phyloP scores from a whole-genome alignment of 2,113 vertebrate species.

The Megalops atlanticus region DNA sequence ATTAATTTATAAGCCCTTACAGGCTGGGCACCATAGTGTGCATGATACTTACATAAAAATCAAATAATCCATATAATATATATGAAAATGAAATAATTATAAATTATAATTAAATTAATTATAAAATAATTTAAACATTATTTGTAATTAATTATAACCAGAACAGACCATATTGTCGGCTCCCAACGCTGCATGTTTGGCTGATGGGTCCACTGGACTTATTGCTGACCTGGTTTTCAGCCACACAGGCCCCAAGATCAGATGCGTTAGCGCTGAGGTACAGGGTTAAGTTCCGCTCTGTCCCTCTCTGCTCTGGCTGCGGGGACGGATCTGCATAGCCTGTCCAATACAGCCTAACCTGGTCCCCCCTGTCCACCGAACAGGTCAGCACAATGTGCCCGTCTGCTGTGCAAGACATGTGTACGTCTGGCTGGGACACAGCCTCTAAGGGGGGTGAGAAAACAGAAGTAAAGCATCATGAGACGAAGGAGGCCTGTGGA shows the following conservation, averaged over 20 bases:
- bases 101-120: too few species aligned
- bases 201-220: neutral
- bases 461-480: neutral
- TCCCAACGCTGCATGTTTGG: neutral
- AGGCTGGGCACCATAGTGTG: too few species aligned
- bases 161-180: neutral
- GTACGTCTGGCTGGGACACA: neutral
- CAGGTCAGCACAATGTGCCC: neutral
- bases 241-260: neutral
- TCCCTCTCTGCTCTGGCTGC: neutral
- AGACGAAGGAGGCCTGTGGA: neutral
- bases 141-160: neutral
- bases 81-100: too few species aligned
- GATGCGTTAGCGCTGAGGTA: neutral
- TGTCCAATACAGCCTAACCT: neutral
- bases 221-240: neutral
- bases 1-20: too few species aligned
- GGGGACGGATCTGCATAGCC: neutral
- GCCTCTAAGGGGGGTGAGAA: conserved; percentile 4
- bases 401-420: neutral
- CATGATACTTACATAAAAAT: too few species aligned
- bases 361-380: neutral
- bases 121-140: too few species aligned
- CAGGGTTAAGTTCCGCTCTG: neutral
- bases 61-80: too few species aligned